Evolutionary conservation across 2,797 vertebrate genomes (phyloP), one percentile per base, ranked within the genome.

Genomic region (Myripristis jacobus): DNA sequence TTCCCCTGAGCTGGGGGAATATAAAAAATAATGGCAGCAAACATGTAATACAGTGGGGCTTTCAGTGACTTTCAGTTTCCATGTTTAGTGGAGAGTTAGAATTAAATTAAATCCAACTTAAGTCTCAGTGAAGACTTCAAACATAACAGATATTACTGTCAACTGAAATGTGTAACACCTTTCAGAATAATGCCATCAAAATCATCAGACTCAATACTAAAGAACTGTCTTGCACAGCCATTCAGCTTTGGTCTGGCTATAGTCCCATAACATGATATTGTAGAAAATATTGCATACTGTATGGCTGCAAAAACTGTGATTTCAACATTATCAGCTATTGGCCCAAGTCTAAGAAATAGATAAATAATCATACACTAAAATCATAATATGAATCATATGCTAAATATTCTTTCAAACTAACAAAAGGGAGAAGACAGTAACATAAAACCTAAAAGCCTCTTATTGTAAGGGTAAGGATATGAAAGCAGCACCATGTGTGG

Each of bases 81-180:
- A 51, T 48, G 27, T 63, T 63, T 47, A 36, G 29, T 38, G 47
- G 47, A 64, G 61, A 64, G 29, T 12, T 52, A 9, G 19, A 50
- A 62, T 18, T 2, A 8, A 63, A 31, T n/a, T 4, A 12, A 47
- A 9, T 50, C 29, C 27, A 24, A 24, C 29, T 18, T 11, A 11
- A 46, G 16, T 46, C 44, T 19, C n/a, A 2, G 7, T 46, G 10
- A 46, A 31, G 29, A 31, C 29, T 31, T 4, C 29, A 31, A 31
- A 29, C 5, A 31, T 31, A 31, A 31, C 2, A 31, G 5, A 31
- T 31, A 6, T 31, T 31, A 31, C 5, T 31, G 5, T 7, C 29
- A 31, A 31, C 8, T 31, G 29, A 6, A 31, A 31, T 7, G 5
- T 31, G 5, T 31, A 7, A 31, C 29, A 31, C 1, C 29, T 31